Evolutionary conservation across 2,113 vertebrate species (phyloP).

Genomic region (Peucedramus taeniatus): DNA sequence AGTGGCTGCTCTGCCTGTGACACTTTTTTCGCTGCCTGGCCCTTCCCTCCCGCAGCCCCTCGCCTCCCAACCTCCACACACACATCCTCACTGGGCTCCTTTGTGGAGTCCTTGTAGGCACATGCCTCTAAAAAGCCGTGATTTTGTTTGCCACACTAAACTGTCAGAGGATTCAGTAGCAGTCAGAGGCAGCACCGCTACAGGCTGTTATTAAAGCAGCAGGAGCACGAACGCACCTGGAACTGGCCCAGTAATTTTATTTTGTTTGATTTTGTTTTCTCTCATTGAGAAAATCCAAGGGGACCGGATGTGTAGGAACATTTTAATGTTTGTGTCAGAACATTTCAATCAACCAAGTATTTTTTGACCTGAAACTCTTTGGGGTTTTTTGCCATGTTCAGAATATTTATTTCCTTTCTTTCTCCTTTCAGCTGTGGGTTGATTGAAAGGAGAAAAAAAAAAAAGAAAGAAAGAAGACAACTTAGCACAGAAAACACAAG

Average conservation of each 20-base stretch:
- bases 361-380: neutral
- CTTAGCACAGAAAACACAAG: neutral
- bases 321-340: neutral
- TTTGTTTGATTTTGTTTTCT: no score
- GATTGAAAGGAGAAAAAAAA: neutral
- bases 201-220: neutral
- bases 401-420: neutral
- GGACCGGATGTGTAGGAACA: neutral
- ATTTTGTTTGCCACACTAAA: neutral
- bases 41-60: neutral
- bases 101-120: neutral
- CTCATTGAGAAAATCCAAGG: neutral
- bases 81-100: neutral
- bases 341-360: neutral
- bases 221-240: neutral
- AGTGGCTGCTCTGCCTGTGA: neutral
- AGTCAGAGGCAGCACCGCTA: neutral
- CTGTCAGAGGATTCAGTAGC: neutral
- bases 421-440: neutral
- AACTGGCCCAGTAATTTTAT: neutral
- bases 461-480: neutral
- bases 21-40: neutral
- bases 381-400: rapidly evolving
- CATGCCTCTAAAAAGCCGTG: neutral
- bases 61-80: rapidly evolving